Conservation (phyloP, 2,113 vertebrate genomes). For the Pelvicachromis taeniatus region DNA sequence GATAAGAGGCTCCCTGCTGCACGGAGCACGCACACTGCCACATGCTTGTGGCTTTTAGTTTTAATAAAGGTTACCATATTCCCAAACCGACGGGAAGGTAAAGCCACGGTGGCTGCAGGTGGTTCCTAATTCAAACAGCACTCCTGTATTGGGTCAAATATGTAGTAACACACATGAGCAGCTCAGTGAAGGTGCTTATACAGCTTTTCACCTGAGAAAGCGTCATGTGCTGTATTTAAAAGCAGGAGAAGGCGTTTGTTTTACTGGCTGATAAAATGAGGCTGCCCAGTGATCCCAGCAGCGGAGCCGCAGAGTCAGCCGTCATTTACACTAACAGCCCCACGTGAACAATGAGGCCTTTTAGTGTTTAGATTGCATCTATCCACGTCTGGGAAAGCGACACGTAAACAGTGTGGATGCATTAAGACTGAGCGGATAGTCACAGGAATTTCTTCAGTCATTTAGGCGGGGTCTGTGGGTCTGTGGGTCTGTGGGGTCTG, state of each 20-base stretch:
- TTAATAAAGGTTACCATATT: background rate
- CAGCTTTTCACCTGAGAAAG: background rate
- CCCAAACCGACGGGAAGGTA: background rate
- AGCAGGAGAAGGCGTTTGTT: background rate
- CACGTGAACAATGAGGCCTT: conserved; percentile 51
- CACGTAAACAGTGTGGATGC: conserved; percentile 63
- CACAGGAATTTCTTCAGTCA: conserved; percentile 22
- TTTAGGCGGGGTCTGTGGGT: background rate
- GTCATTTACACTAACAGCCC: background rate
- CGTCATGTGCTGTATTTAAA: background rate
- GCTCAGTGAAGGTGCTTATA: background rate
- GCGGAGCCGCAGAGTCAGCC: background rate
- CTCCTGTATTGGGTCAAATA: background rate
- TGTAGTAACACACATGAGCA: background rate
- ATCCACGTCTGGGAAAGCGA: conserved; percentile 58
- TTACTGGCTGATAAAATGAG: background rate
- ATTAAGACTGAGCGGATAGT: conserved; percentile 40
- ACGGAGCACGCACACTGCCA: background rate
- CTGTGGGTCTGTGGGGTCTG: background rate
- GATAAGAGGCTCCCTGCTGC: background rate
- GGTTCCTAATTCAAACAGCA: background rate
- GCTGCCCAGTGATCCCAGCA: background rate
- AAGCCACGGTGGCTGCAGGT: conserved; percentile 4
- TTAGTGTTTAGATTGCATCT: conserved; percentile 64
- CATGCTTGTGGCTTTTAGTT: background rate